Conservation (phyloP, 2,888 invertebrate species). For the Chrysina gloriosa region DNA sequence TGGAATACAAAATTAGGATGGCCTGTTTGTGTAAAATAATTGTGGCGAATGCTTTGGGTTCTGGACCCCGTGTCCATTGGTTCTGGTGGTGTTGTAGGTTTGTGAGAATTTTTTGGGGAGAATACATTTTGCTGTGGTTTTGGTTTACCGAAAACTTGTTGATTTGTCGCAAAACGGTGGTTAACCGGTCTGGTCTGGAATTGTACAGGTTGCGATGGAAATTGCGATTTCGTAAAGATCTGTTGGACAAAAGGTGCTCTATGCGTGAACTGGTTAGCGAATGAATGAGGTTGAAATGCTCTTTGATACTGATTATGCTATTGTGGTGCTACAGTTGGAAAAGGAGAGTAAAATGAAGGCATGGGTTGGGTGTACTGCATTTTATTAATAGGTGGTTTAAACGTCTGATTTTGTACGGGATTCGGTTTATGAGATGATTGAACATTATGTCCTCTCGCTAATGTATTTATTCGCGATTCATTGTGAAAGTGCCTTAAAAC, state of each 20-base stretch:
- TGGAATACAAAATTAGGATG: neutral
- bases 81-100: constrained; percentile 2
- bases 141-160: constrained; percentile 14
- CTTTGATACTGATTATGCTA: neutral
- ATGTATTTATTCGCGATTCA: no score
- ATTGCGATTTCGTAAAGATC: neutral
- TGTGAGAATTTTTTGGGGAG: neutral
- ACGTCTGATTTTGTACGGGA: neutral
- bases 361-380: neutral
- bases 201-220: neutral
- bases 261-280: neutral
- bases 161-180: neutral
- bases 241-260: neutral
- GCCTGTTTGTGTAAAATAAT: neutral
- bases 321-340: neutral
- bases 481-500: no score
- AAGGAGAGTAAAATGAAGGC: neutral
- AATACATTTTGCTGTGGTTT: constrained; percentile 1
- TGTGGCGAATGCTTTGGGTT: neutral
- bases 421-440: neutral
- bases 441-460: no score
- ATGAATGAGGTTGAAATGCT: neutral
- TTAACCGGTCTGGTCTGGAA: neutral
- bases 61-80: constrained; percentile 15
- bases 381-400: neutral